phyloP scores from a whole-genome alignment of 2,113 vertebrate genomes.

The Phalacrocorax aristotelis region DNA sequence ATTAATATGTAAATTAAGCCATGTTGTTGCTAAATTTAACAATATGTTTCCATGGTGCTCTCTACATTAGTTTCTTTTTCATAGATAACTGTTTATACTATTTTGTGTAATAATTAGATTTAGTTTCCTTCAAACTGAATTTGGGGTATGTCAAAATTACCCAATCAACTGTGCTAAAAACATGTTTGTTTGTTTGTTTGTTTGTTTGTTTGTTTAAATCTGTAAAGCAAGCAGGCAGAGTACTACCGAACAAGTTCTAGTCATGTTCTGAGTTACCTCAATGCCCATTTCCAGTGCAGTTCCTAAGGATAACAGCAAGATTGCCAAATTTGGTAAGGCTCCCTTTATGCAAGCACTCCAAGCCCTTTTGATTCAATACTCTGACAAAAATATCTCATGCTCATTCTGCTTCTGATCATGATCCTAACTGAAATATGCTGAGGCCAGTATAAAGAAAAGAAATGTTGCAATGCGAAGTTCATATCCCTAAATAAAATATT shows the following conservation, averaged over 20 bases:
- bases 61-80: neutral
- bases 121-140: neutral
- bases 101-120: neutral
- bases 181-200: no score
- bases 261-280: neutral
- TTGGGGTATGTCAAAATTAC: neutral
- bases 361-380: neutral
- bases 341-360: neutral
- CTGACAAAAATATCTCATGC: neutral
- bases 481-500: neutral
- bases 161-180: neutral
- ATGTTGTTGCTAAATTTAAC: neutral
- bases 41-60: neutral
- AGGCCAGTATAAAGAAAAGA: neutral
- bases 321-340: neutral
- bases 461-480: neutral
- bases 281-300: neutral
- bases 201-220: neutral
- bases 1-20: constrained; percentile 7
- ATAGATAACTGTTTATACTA: neutral
- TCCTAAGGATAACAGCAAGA: neutral
- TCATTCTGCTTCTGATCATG: neutral
- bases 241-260: neutral
- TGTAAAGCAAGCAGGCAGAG: neutral
- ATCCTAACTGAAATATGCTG: neutral